Conservation (phyloP, 2,797 vertebrate genomes). For the Neosalanx taihuensis region DNA sequence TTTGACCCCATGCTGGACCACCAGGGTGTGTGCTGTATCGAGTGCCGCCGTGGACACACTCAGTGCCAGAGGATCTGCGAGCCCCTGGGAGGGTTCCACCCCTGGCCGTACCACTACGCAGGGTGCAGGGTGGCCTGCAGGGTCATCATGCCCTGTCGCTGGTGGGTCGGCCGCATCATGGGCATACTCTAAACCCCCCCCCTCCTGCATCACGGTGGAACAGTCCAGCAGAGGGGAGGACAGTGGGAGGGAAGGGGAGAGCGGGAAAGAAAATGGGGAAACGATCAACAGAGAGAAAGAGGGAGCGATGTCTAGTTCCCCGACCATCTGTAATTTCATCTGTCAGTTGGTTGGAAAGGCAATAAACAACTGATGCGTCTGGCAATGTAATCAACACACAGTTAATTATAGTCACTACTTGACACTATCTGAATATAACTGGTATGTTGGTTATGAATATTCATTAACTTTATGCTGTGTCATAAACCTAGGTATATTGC, state of each 20-base stretch:
- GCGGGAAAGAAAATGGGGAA: not conserved
- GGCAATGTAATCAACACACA: constrained; percentile 10
- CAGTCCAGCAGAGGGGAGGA: constrained; percentile 4
- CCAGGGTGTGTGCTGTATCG: constrained; percentile 84
- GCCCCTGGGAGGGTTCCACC: constrained; percentile 80
- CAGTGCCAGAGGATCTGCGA: constrained; percentile 90
- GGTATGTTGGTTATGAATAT: not conserved
- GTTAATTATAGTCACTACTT: not conserved
- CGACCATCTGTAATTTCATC: not conserved
- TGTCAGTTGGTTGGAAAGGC: not conserved
- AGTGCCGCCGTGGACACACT: constrained; percentile 84
- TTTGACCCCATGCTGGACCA: constrained; percentile 90
- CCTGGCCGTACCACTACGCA: constrained; percentile 85
- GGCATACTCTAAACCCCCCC: constrained; percentile 75
- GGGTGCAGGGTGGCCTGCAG: constrained; percentile 86
- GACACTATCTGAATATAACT: not conserved
- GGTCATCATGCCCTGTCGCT: constrained; percentile 91
- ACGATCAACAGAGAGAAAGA: not conserved
- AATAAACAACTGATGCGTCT: not conserved
- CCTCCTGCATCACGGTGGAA: constrained; percentile 23
- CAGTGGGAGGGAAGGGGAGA: constrained; percentile 23
- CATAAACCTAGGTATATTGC: not conserved
- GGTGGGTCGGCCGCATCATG: constrained; percentile 91
- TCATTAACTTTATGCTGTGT: not conserved
- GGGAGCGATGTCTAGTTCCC: not conserved